phyloP scores from a whole-genome alignment of 2,888 invertebrate genomes.

The Quadroppia sp. region DNA sequence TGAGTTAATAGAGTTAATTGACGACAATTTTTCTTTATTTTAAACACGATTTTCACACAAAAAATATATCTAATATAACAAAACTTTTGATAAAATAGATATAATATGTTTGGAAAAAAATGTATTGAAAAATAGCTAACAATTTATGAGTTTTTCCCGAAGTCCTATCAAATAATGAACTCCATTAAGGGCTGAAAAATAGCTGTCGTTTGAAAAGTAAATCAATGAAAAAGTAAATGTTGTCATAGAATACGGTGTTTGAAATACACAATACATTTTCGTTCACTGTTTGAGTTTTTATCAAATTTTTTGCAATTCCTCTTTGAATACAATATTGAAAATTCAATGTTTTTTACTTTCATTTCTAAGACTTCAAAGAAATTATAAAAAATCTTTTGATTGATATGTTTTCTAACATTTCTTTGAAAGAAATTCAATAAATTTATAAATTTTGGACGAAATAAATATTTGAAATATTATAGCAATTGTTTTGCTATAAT shows the following conservation, averaged over 20 bases:
- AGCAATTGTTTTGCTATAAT: too few species aligned
- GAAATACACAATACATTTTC: too few species aligned
- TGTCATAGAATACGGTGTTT: not conserved
- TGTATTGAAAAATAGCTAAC: not conserved
- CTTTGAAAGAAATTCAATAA: too few species aligned
- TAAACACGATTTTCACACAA: not conserved
- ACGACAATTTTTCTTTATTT: not conserved
- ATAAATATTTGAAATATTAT: too few species aligned
- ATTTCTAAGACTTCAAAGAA: too few species aligned
- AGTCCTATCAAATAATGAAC: conserved; percentile 21
- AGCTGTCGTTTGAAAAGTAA: conserved; percentile 3
- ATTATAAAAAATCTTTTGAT: too few species aligned
- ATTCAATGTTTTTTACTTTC: too few species aligned
- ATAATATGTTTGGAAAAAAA: not conserved
- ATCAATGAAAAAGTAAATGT: conserved; percentile 8
- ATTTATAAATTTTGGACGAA: too few species aligned
- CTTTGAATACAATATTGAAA: too few species aligned
- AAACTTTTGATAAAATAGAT: not conserved
- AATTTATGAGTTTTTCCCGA: conserved; percentile 3
- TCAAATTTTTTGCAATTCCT: not conserved
- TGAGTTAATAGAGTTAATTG: conserved; percentile 4
- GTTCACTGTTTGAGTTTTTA: too few species aligned
- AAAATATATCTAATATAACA: not conserved
- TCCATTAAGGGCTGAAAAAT: conserved; percentile 14
- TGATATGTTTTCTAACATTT: too few species aligned